phyloP scores from a whole-genome alignment of 2,113 vertebrate genomes.

The Aegotheles bennettii region DNA sequence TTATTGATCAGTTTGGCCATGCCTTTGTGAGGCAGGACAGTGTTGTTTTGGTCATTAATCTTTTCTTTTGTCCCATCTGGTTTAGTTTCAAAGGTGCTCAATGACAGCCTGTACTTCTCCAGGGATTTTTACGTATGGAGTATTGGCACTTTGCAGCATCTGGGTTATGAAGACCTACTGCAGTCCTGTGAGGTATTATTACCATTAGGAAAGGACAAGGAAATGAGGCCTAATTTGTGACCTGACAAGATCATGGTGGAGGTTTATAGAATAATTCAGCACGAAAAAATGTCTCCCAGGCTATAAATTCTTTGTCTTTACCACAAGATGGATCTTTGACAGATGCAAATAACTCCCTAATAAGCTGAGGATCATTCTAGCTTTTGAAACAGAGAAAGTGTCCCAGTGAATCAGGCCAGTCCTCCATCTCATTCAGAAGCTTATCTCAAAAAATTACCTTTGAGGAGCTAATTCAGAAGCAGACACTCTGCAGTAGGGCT shows the following conservation, averaged over 20 bases:
- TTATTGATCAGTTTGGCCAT: not conserved
- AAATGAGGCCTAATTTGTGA: not conserved
- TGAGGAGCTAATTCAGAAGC: not conserved
- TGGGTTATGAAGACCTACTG: not conserved
- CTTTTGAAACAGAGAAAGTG: not conserved
- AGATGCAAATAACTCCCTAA: slow-evolving; percentile 2
- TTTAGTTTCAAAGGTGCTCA: not conserved
- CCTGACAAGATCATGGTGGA: not conserved
- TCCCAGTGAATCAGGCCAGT: not conserved
- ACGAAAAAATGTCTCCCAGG: not conserved
- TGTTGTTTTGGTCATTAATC: not conserved
- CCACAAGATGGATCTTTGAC: not conserved
- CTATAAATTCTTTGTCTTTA: not conserved
- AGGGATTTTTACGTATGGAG: not conserved
- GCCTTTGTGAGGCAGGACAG: not conserved
- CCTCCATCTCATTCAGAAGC: not conserved
- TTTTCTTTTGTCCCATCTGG: not conserved
- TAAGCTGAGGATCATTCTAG: not conserved
- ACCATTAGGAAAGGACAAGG: not conserved
- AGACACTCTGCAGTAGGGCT: not conserved
- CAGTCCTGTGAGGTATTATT: not conserved
- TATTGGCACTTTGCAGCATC: not conserved
- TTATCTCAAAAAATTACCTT: slow-evolving; percentile 12
- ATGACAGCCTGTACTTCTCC: not conserved
- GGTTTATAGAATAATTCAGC: not conserved